Conservation (phyloP, 2,113 vertebrate species). For the Hydropotes inermis region DNA sequence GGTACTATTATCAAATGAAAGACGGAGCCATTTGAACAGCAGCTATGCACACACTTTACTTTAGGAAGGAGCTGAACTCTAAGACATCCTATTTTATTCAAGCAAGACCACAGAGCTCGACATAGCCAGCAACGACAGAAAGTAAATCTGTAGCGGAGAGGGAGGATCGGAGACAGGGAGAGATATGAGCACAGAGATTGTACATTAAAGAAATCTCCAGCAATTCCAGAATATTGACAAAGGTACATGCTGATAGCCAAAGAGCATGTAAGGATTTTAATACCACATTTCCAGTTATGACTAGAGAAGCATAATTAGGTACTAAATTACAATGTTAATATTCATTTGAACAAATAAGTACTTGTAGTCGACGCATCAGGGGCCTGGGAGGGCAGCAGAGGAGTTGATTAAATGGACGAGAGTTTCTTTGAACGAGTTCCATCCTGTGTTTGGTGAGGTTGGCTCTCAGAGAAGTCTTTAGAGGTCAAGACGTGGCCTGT, state of each 20-base stretch:
- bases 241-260: slow-evolving; percentile 58
- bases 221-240: slow-evolving; percentile 41
- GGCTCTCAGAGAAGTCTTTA: slow-evolving; percentile 51
- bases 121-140: neutral
- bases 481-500: neutral
- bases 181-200: neutral
- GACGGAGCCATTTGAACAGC: neutral
- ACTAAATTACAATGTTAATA: slow-evolving; percentile 88
- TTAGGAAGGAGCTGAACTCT: neutral
- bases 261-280: slow-evolving; percentile 76
- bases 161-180: neutral
- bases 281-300: slow-evolving; percentile 83
- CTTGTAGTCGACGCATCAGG: slow-evolving; percentile 74
- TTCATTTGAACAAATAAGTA: slow-evolving; percentile 85
- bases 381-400: slow-evolving; percentile 78
- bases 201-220: slow-evolving; percentile 43
- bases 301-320: slow-evolving; percentile 85
- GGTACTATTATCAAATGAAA: neutral
- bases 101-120: neutral
- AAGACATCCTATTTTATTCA: neutral
- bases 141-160: neutral
- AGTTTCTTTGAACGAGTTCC: slow-evolving; percentile 76
- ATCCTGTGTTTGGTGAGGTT: slow-evolving; percentile 53
- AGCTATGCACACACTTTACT: neutral
- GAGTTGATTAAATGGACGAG: slow-evolving; percentile 77